These are phyloP conservation scores for Himalopsyche anomala DNA, from an alignment of 2,888 invertebrate species.

Conservation along the genomic window DNA sequence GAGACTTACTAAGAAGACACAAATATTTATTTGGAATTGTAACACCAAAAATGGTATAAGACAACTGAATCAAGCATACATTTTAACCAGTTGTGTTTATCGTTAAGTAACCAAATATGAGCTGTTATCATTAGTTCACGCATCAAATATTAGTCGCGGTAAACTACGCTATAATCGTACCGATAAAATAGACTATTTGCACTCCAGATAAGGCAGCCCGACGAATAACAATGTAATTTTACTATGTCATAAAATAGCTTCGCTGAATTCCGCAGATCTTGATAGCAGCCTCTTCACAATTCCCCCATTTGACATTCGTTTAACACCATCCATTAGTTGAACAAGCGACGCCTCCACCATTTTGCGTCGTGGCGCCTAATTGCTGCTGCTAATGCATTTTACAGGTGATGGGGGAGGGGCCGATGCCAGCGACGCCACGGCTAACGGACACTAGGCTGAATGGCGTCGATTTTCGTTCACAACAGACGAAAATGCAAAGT, in stretches of 20 bases:
- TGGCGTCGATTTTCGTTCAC: conserved; percentile 9
- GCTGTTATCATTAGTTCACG: too few relatives aligned
- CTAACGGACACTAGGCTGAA: neutral
- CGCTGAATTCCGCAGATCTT: neutral
- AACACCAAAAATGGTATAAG: too few relatives aligned
- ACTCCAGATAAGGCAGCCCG: neutral
- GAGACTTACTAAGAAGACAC: too few relatives aligned
- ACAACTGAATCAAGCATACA: too few relatives aligned
- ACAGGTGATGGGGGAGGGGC: conserved; percentile 11
- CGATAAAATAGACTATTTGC: too few relatives aligned
- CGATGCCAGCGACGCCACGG: neutral
- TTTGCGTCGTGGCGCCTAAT: conserved; percentile 33
- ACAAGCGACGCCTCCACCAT: conserved; percentile 25
- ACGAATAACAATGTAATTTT: conserved; percentile 29
- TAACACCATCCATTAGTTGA: conserved; percentile 40
- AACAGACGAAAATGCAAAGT: neutral
- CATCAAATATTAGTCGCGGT: too few relatives aligned
- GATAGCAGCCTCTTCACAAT: neutral
- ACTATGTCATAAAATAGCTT: conserved; percentile 22
- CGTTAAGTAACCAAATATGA: too few relatives aligned
- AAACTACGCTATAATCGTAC: too few relatives aligned
- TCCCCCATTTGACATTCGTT: conserved; percentile 38
- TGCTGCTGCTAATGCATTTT: conserved; percentile 37
- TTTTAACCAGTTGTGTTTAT: too few relatives aligned
- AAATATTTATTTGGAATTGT: too few relatives aligned